phyloP scores from a whole-genome alignment of 2,797 vertebrate species.

The Halcyon leucocephala region DNA sequence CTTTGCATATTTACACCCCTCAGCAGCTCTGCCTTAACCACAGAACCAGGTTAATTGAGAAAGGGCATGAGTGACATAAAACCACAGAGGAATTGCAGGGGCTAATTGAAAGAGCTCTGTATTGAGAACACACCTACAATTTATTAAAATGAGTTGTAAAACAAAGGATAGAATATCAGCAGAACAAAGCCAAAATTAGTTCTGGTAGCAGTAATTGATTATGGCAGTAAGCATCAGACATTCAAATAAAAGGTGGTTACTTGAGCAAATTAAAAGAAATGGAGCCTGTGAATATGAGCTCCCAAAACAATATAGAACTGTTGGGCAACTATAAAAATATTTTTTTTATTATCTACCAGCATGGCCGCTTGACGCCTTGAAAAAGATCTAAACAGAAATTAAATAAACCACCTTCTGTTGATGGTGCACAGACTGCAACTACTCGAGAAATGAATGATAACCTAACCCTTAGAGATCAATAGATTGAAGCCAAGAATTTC shows the following conservation, averaged over 20 bases:
- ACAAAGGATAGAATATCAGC: not conserved
- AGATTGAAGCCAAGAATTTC: slow-evolving; percentile 45
- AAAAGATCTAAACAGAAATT: slow-evolving; percentile 55
- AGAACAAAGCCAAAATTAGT: slow-evolving; percentile 42
- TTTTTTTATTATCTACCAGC: not conserved
- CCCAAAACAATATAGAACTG: not conserved
- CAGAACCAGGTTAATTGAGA: slow-evolving; percentile 27
- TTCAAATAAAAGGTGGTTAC: not conserved
- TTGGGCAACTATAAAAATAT: not conserved
- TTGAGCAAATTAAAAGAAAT: slow-evolving; percentile 30
- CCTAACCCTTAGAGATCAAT: slow-evolving; percentile 54
- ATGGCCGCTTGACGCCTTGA: not conserved
- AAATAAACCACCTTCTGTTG: slow-evolving; percentile 44
- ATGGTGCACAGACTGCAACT: not conserved
- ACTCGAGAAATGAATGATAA: slow-evolving; percentile 64
- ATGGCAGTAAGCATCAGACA: slow-evolving; percentile 1
- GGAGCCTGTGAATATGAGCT: not conserved
- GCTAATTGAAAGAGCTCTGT: slow-evolving; percentile 44
- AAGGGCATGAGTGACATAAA: slow-evolving; percentile 4
- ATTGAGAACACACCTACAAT: not conserved
- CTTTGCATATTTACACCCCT: not conserved
- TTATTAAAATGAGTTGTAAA: slow-evolving; percentile 50
- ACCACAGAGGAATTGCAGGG: slow-evolving; percentile 1
- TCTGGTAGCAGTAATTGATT: not conserved
- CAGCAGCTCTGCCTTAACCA: not conserved